A percentile compares a stretch with the other conserved stretches of the same genome.
Conservation (phyloP, 2,888 invertebrate genomes). For the Hyalella azteca region DNA sequence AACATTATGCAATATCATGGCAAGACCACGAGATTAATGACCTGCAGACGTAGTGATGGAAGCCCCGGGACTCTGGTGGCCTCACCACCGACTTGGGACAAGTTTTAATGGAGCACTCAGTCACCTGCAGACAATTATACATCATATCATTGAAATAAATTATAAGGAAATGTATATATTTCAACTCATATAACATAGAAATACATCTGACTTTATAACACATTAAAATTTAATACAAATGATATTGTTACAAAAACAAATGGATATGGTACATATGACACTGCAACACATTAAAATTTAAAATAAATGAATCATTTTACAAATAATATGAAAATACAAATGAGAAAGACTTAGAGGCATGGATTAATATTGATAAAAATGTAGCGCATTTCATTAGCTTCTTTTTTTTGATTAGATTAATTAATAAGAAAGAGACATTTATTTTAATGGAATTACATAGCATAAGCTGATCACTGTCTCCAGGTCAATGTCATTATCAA, state of each 20-base stretch:
- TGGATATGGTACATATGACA: neutral
- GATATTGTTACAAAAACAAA: neutral
- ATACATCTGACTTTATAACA: neutral
- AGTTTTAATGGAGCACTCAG: slow-evolving; percentile 23
- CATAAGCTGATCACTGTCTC: slow-evolving; percentile 44
- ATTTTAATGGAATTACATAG: slow-evolving; percentile 42
- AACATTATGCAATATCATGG: too few species aligned
- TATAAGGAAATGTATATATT: neutral
- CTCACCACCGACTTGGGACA: slow-evolving; percentile 34
- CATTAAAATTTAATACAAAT: neutral
- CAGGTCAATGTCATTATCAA: slow-evolving; percentile 46
- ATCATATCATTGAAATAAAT: neutral
- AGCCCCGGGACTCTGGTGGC: neutral
- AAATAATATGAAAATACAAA: neutral
- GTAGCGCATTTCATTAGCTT: neutral
- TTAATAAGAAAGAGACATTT: neutral
- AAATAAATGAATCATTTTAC: neutral
- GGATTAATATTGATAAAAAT: neutral
- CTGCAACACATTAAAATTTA: neutral
- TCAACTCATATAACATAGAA: neutral
- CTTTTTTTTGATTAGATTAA: neutral
- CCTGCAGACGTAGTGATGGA: slow-evolving; percentile 48
- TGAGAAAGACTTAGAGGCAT: neutral
- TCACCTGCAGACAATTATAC: slow-evolving; percentile 37
- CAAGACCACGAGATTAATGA: neutral